Conservation (phyloP, 64 coral and sea anemone genomes). For the Actinia tenebrosa region DNA sequence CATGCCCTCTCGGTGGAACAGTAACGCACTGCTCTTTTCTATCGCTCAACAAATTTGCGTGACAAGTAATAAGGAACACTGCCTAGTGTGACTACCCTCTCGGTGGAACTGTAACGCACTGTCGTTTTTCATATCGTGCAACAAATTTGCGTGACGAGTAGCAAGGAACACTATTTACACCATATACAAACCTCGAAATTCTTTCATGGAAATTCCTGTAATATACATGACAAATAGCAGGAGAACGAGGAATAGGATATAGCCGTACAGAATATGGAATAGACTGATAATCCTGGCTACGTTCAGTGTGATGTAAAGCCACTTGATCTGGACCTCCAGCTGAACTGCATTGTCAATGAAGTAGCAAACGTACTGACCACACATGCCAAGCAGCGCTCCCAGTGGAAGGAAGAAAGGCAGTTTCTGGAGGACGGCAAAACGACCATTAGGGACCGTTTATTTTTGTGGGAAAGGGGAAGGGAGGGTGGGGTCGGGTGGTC, state of each 20-base stretch:
- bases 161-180: neutral
- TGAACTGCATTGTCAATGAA: constrained; percentile 82
- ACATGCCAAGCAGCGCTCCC: constrained; percentile 41
- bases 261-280: constrained; percentile 79
- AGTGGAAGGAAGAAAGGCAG: constrained; percentile 57
- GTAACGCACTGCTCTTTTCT: too few species aligned
- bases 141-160: too few species aligned
- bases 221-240: constrained; percentile 74
- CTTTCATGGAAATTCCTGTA: constrained; percentile 84
- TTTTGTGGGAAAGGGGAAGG: too few species aligned
- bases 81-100: too few species aligned
- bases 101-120: too few species aligned
- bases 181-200: constrained; percentile 68
- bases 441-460: too few species aligned
- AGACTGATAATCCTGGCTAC: constrained; percentile 67
- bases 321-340: constrained; percentile 56
- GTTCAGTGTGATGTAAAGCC: constrained; percentile 63
- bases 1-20: too few species aligned
- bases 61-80: too few species aligned
- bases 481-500: too few species aligned
- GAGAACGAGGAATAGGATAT: constrained; percentile 82
- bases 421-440: constrained; percentile 22
- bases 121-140: too few species aligned
- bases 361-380: constrained; percentile 88
- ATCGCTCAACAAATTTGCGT: too few species aligned